Conservation (phyloP, 2,888 invertebrate genomes). For the Campoplex nolae region DNA sequence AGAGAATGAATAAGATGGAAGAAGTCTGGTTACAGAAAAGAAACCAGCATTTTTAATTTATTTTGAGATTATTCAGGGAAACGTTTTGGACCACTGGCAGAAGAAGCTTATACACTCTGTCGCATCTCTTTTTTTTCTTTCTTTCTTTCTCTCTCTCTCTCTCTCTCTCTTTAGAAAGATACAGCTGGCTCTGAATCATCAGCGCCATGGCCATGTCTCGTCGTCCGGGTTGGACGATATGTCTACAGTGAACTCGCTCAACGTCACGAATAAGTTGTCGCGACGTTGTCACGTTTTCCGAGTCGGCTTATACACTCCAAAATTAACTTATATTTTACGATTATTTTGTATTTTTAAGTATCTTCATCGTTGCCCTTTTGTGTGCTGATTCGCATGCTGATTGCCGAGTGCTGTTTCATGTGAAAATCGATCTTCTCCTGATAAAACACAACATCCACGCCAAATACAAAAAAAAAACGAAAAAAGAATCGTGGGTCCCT, state of each 20-base stretch:
- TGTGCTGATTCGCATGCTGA: background rate
- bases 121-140: conserved; percentile 5
- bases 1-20: conserved; percentile 7
- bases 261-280: conserved; percentile 42
- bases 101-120: conserved; percentile 17
- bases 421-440: conserved; percentile 14
- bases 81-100: conserved; percentile 57
- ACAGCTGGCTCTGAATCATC: conserved; percentile 81
- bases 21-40: conserved; percentile 26
- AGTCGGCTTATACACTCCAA: conserved; percentile 28
- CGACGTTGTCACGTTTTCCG: conserved; percentile 72
- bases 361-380: background rate
- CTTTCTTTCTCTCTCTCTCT: background rate
- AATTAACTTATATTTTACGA: background rate
- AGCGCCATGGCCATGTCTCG: conserved; percentile 55
- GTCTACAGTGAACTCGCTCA: conserved; percentile 58
- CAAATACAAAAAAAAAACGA: background rate
- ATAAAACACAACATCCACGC: conserved; percentile 8
- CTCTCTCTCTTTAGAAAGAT: conserved; percentile 45
- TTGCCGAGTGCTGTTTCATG: conserved; percentile 24
- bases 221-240: conserved; percentile 55
- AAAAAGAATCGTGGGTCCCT: background rate
- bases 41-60: conserved; percentile 64
- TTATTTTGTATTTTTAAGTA: too few relatives aligned
- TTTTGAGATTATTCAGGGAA: conserved; percentile 69